Conservation (phyloP, 2,797 vertebrate genomes). For the Melopsittacus undulatus region DNA sequence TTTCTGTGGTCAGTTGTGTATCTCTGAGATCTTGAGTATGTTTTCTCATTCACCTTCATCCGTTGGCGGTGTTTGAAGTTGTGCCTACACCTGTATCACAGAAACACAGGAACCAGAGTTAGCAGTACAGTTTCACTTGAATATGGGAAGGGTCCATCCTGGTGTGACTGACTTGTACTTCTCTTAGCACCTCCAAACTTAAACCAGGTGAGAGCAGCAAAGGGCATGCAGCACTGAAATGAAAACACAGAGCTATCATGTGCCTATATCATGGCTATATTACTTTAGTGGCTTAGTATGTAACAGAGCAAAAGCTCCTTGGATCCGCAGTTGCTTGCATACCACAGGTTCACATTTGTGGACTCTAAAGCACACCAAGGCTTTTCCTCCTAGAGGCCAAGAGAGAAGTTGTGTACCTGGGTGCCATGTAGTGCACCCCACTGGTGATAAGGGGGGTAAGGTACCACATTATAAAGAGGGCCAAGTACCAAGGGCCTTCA, state of each 20-base stretch:
- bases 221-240: background rate
- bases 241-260: fast-evolving
- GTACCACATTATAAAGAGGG: no score
- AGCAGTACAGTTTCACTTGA: background rate
- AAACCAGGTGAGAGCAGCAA: background rate
- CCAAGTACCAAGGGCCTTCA: background rate
- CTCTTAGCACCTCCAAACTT: background rate
- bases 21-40: background rate
- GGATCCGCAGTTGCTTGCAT: background rate
- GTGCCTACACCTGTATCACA: background rate
- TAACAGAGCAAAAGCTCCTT: background rate
- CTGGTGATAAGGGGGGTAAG: background rate
- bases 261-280: fast-evolving
- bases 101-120: background rate
- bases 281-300: background rate
- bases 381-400: background rate
- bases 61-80: background rate
- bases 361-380: fast-evolving
- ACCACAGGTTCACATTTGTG: background rate
- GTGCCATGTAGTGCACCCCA: background rate
- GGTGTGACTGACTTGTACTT: background rate
- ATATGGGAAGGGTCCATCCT: background rate
- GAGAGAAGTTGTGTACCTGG: background rate
- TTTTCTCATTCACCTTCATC: background rate
- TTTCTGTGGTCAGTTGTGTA: background rate